Base-by-base conservation (phyloP, 2,888 invertebrate genomes). In the Heliconius ismenius region DNA sequence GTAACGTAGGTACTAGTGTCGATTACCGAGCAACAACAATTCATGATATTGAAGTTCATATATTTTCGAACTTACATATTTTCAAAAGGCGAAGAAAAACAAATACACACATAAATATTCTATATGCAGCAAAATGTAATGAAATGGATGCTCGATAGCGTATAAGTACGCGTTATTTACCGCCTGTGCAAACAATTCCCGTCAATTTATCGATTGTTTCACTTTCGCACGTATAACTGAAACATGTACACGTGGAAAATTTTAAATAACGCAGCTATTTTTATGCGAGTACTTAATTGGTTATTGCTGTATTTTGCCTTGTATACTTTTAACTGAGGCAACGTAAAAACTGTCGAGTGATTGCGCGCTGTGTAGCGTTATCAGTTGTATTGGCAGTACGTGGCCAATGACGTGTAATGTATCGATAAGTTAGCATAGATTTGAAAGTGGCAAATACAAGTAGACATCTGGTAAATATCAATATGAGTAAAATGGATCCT, bases 301-400 rank as follows among this genome's bases (percentile, higher is more conserved):
- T 77, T 81, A 81, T 81, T 81, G 79, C 80, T 79, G 78, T 80
- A 32, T 81, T 54, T 24, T 81, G 79, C 81, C 78, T 79, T 77
- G 81, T 81, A 83, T 82, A 86, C 85, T 85, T 86, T 86, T 85
- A 83, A 85, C 84, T 86, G 83, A 81, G 82, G 86, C 80, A 77
- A 83, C 80, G 81, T 88, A 84, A 84, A 75, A 79, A 76, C 70
- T 54, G 68, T 58, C 77, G 72, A 73, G 62, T 43, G 78, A 78
- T 80, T 77, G 77, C 68, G 60, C 58, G 32, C 32, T 72, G 65
- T 63, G 65, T 24, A 76, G 74, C 85, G 87, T 91, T 92, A 92
- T 91, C 91, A 89, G 83, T 82, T 85, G 79, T 92, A 92, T 91
- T 90, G 89, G 83, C 82, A 84, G 78, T 91, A 93, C 93, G 93